phyloP scores from a whole-genome alignment of 2,888 invertebrate genomes.

The Andrena flavipes region DNA sequence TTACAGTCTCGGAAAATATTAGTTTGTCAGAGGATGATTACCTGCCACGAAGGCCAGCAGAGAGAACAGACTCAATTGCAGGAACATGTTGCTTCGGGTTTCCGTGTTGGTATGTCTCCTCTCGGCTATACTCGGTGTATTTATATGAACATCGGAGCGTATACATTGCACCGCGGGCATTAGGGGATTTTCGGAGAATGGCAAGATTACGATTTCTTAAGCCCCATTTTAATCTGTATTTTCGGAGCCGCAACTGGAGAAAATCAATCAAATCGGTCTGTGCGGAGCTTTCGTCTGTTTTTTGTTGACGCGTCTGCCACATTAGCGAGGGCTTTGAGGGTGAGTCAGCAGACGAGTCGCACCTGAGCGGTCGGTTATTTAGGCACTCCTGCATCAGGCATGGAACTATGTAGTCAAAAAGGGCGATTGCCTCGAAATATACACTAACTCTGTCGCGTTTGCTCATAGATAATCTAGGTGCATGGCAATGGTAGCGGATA shows the following conservation, averaged over 20 bases:
- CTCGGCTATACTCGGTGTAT: constrained; percentile 20
- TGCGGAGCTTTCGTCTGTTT: not conserved
- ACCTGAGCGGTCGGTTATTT: too few relatives aligned
- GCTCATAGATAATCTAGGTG: not conserved
- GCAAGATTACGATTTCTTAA: constrained; percentile 5
- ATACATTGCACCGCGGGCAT: not conserved
- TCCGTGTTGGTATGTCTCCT: constrained; percentile 14
- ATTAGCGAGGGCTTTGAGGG: not conserved
- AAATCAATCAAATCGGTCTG: constrained; percentile 27
- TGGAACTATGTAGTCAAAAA: too few relatives aligned
- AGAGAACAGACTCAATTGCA: constrained; percentile 21
- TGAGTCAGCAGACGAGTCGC: not conserved
- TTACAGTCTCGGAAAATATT: too few relatives aligned
- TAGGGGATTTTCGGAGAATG: not conserved
- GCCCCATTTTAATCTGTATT: not conserved
- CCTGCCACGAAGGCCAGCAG: constrained; percentile 44
- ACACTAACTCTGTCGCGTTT: too few relatives aligned
- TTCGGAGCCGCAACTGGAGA: not conserved
- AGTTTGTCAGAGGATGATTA: constrained; percentile 16
- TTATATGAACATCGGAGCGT: constrained; percentile 48
- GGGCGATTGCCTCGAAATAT: too few relatives aligned
- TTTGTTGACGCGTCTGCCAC: not conserved
- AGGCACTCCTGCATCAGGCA: too few relatives aligned
- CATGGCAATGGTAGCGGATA: not conserved
- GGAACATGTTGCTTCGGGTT: constrained; percentile 47